Base-by-base conservation (phyloP, 1,140 invertebrate species). In the Caenorhabditis tropicalis region DNA sequence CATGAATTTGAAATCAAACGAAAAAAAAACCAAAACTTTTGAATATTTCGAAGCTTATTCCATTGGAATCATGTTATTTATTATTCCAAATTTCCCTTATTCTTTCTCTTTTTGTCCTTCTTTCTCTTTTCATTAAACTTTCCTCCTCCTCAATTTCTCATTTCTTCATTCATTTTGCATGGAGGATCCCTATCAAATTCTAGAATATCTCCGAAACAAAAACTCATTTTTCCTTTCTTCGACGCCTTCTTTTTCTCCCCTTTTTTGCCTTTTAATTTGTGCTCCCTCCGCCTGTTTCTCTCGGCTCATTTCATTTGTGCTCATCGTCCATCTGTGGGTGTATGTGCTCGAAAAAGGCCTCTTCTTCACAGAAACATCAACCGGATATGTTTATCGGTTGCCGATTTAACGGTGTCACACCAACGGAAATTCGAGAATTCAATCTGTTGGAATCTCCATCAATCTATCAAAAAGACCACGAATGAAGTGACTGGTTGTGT, bases 171-270 rank as follows among this genome's bases (percentile, higher is more conserved):
- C 31, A 36, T 36, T 65, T n/a, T 36, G 19, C 58, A 16, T 31
- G 58, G 29, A 65, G 12, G 58, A 65, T 36, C 29, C 16, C 15
- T 65, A 65, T 65, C 58, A 65, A 65, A 65, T 27, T 12, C 58
- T 65, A 12, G 31, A 65, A 65, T 65, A 65, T 33, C 58, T 65
- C 12, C 31, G 58, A 65, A 65, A 65, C 58, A 65, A 65, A 65
- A 65, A 65, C 58, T 65, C 29, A n/a, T 65, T 36, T 65, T 65
- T 65, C 58, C 24, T 36, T 31, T 9, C n/a, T 24, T 74, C 24
- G 1, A 43, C 24, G 5, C 24, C 36, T n/a, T 3, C 15, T 24
- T 36, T 65, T 31, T 29, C 36, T 21, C 33, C 19, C 24, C n/a
- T 24, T 74, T 43, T 43, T 46, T 0, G 19, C 65, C 27, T 39